Conservation (phyloP, 2,888 invertebrate species). For the Phyllotreta cruciferae region DNA sequence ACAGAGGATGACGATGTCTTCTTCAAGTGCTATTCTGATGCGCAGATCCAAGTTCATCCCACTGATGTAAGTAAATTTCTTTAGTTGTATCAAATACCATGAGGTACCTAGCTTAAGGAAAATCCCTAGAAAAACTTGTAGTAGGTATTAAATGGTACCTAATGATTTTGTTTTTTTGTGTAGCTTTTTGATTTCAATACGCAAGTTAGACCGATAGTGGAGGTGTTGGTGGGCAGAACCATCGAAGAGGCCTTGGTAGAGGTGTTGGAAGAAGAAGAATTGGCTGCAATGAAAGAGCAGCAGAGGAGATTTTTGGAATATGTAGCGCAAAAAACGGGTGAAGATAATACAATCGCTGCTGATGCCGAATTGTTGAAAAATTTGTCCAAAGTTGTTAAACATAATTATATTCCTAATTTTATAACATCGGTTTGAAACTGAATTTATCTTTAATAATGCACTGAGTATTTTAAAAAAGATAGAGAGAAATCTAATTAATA, state of each 20-base stretch:
- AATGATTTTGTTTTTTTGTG: too few relatives aligned
- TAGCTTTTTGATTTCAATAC: conserved; percentile 90
- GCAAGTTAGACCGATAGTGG: conserved; percentile 89
- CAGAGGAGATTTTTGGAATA: conserved; percentile 75
- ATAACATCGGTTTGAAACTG: conserved; percentile 13
- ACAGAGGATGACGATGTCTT: conserved; percentile 49
- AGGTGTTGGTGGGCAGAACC: conserved; percentile 87
- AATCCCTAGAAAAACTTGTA: too few relatives aligned
- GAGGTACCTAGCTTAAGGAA: too few relatives aligned
- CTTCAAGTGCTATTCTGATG: conserved; percentile 49
- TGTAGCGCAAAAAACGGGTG: conserved; percentile 82
- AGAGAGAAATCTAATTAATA: too few relatives aligned
- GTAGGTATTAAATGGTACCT: too few relatives aligned
- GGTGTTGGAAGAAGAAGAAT: conserved; percentile 91
- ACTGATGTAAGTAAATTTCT: conserved; percentile 73
- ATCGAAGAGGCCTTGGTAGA: conserved; percentile 89
- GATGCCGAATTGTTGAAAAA: not conserved
- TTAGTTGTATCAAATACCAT: too few relatives aligned
- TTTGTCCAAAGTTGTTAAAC: conserved; percentile 6
- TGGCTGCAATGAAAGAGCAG: conserved; percentile 80
- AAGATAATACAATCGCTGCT: conserved; percentile 55
- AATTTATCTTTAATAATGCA: not conserved
- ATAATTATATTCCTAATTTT: conserved; percentile 15
- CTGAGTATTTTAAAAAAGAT: too few relatives aligned
- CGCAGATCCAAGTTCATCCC: conserved; percentile 84